Evolutionary conservation across 2,797 vertebrate species (phyloP), one percentile per base, ranked within the genome.

Genomic region (Bovichtus variegatus): DNA sequence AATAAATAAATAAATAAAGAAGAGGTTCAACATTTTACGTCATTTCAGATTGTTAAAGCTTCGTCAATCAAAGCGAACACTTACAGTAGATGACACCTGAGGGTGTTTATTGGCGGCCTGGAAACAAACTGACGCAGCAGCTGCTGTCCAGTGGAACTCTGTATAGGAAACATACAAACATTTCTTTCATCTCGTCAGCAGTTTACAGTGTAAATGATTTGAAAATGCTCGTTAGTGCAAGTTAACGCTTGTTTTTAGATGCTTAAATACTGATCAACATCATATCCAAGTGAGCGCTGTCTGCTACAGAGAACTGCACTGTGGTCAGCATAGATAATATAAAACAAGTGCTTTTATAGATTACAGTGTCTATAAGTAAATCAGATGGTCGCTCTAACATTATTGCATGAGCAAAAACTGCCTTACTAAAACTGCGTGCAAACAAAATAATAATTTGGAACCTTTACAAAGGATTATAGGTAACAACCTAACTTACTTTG

Each of bases 31-130:
- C 29, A 64, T 25, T 23, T 55, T 8, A 13, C 11, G 2, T 43
- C 4, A 46, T 64, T 59, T 59, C 36, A 54, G 8, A 50, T 8
- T 36, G 27, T 53, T 36, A 19, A 15, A 36, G 3, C 12, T 29
- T 6, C 23, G 13, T 36, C 40, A 27, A 54, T 76, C 3, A 76
- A 71, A 78, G 19, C 15, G 65, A 55, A 23, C 8, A 91, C 91
- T 93, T 59, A 92, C 91, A 57, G 73, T 23, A 16, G 81, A 41
- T 10, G 81, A 64, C 31, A 38, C 15, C 31, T 31, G 44, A 16
- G 58, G 57, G 43, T 21, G 25, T 46, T 23, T 31, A 54, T 5
- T n/a, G 62, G 21, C 41, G 19, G 47, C 49, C 57, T 59, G 72
- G 67, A 57, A 53, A 63, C 47, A 70, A 59, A 38, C 4, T 2